Evolutionary conservation across 2,113 vertebrate genomes (phyloP).

Genomic region (Leuciscus idus): DNA sequence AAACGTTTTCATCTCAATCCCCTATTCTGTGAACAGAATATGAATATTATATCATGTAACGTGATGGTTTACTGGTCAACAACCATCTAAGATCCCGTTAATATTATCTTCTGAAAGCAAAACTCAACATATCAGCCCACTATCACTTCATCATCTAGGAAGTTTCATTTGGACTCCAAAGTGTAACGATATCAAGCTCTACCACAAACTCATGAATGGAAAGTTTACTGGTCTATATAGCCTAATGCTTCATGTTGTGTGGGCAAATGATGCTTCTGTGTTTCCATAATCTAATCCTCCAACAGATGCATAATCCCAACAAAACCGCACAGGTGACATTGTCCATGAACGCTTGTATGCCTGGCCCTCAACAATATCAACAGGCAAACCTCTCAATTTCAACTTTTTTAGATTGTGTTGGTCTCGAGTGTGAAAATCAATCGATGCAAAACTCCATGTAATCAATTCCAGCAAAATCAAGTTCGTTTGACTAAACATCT

Average conservation of each 20-base stretch:
- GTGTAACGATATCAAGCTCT: background rate
- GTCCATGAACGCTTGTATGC: background rate
- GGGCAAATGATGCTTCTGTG: background rate
- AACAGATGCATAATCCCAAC: conserved; percentile 29
- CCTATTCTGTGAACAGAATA: background rate
- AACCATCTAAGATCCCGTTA: background rate
- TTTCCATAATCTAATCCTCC: conserved; percentile 23
- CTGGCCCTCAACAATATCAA: background rate
- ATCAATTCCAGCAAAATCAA: background rate
- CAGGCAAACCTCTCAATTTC: background rate
- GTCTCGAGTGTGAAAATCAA: background rate
- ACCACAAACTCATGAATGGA: background rate
- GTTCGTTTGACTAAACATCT: background rate
- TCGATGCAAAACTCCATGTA: background rate
- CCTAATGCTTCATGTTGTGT: background rate
- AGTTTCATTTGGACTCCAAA: background rate
- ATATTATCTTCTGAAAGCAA: background rate
- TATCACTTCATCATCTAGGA: background rate
- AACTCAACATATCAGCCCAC: background rate
- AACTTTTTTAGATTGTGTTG: background rate
- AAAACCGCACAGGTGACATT: background rate
- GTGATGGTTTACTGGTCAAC: background rate
- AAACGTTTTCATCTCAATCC: background rate
- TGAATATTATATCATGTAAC: background rate
- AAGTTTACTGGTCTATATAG: background rate